Percentiles rank a stretch among this genome's conserved stretches.
Conservation (phyloP, 2,797 vertebrate species). For the Silurus aristotelis region DNA sequence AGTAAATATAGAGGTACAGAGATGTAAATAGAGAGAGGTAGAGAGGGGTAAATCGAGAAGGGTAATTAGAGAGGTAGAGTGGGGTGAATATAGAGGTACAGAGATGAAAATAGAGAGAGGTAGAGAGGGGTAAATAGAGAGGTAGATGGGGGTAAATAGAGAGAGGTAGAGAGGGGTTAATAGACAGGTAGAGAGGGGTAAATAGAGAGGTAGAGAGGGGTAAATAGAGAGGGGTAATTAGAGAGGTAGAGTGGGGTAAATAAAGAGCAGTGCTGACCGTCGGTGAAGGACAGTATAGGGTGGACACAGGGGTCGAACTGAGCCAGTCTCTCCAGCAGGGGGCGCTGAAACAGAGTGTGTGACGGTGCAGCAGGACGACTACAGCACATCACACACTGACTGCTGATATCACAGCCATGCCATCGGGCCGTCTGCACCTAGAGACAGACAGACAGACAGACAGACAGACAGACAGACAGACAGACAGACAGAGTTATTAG, state of each 20-base stretch:
- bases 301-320: conserved; percentile 82
- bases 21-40: too few relatives aligned
- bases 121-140: too few relatives aligned
- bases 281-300: conserved; percentile 83
- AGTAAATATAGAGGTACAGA: background rate
- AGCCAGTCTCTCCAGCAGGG: conserved; percentile 81
- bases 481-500: background rate
- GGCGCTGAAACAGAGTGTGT: conserved; percentile 77
- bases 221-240: background rate
- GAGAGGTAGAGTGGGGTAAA: background rate
- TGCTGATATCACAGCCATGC: conserved; percentile 78
- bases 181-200: background rate
- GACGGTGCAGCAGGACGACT: conserved; percentile 50
- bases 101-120: too few relatives aligned
- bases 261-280: conserved; percentile 71
- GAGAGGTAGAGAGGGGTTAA: background rate
- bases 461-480: conserved; percentile 2
- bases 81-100: too few relatives aligned
- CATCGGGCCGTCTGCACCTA: conserved; percentile 52
- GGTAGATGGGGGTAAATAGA: background rate
- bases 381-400: conserved; percentile 77
- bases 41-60: background rate
- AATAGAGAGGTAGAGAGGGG: background rate
- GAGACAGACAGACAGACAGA: too few relatives aligned
- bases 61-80: too few relatives aligned